Evolutionary conservation across 2,113 vertebrate species (phyloP).

Genomic region (Limanda limanda): DNA sequence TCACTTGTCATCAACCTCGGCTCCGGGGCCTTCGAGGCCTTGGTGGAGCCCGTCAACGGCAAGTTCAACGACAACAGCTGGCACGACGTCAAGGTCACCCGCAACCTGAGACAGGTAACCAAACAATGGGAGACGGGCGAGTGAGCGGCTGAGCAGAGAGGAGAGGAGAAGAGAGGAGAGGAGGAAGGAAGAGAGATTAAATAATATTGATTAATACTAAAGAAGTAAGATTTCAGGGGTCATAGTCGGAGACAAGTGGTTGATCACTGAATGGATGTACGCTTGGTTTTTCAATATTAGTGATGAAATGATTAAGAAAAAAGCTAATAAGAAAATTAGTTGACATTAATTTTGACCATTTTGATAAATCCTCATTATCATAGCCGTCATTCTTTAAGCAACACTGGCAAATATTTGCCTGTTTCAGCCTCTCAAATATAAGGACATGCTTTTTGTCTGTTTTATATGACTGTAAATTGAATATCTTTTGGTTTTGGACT

Average conservation of each 20-base stretch:
- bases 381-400: too few relatives aligned
- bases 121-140: slow-evolving; percentile 87
- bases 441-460: background rate
- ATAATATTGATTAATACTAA: background rate
- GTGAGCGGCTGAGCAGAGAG: slow-evolving; percentile 42
- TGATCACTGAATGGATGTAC: background rate
- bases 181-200: background rate
- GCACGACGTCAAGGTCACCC: slow-evolving; percentile 99
- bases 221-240: background rate
- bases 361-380: background rate
- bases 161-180: slow-evolving; percentile 22
- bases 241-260: background rate
- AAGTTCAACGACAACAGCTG: slow-evolving; percentile 99
- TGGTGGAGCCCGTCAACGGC: slow-evolving; percentile 99
- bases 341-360: background rate
- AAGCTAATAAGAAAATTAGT: background rate
- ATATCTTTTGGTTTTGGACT: background rate
- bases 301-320: background rate
- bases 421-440: too few relatives aligned
- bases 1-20: slow-evolving; percentile 99
- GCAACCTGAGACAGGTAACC: slow-evolving; percentile 99
- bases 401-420: too few relatives aligned
- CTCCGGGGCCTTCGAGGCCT: slow-evolving; percentile 99
- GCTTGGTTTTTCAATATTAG: slow-evolving; percentile 15
- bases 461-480: slow-evolving; percentile 5